A percentile compares a stretch with the other conserved stretches of the same genome.
Conservation (phyloP, 2,797 vertebrate species). For the Sebastes miniatus region DNA sequence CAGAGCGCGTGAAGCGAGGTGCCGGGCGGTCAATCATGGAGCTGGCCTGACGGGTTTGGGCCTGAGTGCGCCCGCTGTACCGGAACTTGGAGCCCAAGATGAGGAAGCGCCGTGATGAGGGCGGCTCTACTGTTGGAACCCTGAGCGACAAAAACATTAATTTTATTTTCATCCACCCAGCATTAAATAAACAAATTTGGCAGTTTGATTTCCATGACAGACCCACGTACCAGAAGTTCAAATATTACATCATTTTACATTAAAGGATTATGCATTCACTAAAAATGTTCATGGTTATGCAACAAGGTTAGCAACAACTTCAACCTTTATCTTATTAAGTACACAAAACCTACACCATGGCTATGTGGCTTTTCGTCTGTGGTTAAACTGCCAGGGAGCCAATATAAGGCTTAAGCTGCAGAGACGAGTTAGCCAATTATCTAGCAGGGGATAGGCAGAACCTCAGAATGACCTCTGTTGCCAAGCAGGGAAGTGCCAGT, state of each 20-base stretch:
- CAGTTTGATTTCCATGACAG: background rate
- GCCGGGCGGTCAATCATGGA: conserved; percentile 92
- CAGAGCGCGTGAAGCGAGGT: conserved; percentile 91
- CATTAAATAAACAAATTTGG: background rate
- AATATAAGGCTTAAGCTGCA: conserved; percentile 54
- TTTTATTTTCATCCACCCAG: background rate
- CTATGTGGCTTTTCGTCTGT: conserved; percentile 4
- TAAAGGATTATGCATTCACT: background rate
- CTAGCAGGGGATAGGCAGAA: conserved; percentile 10
- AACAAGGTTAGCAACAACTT: conserved; percentile 24
- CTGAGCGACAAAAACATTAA: conserved; percentile 62
- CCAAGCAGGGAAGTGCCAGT: conserved; percentile 17
- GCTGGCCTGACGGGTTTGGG: conserved; percentile 93
- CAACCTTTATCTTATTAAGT: conserved; percentile 9
- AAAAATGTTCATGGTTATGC: conserved; percentile 3
- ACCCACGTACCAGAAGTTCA: background rate
- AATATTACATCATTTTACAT: background rate
- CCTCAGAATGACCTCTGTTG: conserved; percentile 32
- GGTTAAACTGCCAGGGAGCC: conserved; percentile 37
- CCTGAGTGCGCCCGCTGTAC: conserved; percentile 94
- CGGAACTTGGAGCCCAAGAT: conserved; percentile 94
- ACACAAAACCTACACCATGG: background rate
- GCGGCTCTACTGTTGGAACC: conserved; percentile 89
- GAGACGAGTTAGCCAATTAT: conserved; percentile 60
- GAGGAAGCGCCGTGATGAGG: conserved; percentile 89